Percentiles rank a stretch among this genome's conserved stretches.
Evolutionary conservation across 1,140 invertebrate genomes (phyloP).

Genomic region (Neoseiulus cucumeris): DNA sequence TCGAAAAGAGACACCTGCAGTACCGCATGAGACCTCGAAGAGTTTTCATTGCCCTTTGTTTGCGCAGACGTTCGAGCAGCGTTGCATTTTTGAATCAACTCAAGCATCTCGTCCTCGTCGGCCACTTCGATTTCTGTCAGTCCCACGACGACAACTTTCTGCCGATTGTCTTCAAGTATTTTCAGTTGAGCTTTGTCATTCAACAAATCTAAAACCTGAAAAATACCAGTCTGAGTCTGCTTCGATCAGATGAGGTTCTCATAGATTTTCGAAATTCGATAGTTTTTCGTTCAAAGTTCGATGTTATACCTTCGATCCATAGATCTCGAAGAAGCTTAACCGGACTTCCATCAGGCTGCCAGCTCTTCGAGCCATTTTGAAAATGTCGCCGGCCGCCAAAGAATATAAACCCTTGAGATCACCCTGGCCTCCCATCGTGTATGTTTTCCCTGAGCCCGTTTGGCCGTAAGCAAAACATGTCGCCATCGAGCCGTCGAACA

Average conservation of each 20-base stretch:
- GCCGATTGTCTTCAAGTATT: constrained; percentile 33
- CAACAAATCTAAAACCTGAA: constrained; percentile 31
- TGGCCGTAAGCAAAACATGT: constrained; percentile 77
- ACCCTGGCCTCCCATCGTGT: constrained; percentile 35
- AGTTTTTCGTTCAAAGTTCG: too few relatives aligned
- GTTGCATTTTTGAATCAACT: constrained; percentile 29
- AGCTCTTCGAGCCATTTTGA: constrained; percentile 27
- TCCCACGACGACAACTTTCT: constrained; percentile 33
- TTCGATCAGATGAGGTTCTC: too few relatives aligned
- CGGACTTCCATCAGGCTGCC: constrained; percentile 32
- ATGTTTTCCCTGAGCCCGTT: constrained; percentile 79
- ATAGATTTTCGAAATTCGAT: too few relatives aligned
- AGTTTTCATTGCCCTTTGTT: constrained; percentile 35
- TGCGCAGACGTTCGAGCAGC: constrained; percentile 32
- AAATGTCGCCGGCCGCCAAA: constrained; percentile 33
- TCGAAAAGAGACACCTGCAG: constrained; percentile 29
- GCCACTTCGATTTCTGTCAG: constrained; percentile 30
- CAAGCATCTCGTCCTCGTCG: constrained; percentile 30
- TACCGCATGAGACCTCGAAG: constrained; percentile 35
- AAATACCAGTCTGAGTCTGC: neutral
- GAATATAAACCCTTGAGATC: constrained; percentile 24
- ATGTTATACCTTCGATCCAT: constrained; percentile 30
- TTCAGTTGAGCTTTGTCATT: constrained; percentile 32
- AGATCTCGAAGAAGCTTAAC: constrained; percentile 37
- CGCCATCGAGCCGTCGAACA: constrained; percentile 36